Conservation (phyloP, 92 coral and sea anemone genomes). For the Palythoa heliodiscus region DNA sequence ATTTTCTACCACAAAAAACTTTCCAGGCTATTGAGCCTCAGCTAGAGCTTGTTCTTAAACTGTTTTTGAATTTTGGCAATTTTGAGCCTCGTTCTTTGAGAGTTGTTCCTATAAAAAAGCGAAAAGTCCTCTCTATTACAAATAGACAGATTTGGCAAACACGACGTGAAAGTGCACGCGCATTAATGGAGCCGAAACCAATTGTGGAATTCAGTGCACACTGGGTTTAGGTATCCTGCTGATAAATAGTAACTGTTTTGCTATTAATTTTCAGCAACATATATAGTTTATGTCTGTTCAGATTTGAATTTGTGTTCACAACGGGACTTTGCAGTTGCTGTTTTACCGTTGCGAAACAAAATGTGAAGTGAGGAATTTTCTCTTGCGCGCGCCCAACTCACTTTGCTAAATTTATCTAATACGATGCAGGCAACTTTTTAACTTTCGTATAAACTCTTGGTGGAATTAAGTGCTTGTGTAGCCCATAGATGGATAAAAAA, state of each 20-base stretch:
- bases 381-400: background rate
- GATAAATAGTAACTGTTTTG: too few relatives aligned
- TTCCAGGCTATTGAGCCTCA: too few relatives aligned
- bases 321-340: constrained; percentile 3
- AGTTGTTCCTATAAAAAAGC: background rate
- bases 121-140: background rate
- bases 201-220: too few relatives aligned
- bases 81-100: background rate
- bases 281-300: too few relatives aligned
- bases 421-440: background rate
- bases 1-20: too few relatives aligned
- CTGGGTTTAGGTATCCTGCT: too few relatives aligned
- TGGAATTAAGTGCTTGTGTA: background rate
- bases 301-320: constrained; percentile 7
- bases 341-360: background rate
- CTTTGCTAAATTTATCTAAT: constrained; percentile 4
- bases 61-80: background rate
- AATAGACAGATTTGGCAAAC: background rate
- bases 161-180: background rate
- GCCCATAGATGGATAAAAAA: constrained; percentile 3
- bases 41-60: too few relatives aligned
- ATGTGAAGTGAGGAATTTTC: constrained; percentile 1
- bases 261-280: too few relatives aligned
- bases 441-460: background rate
- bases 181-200: too few relatives aligned